Evolutionary conservation across 2,113 vertebrate genomes (phyloP).

Genomic region (Perca schrenkii): DNA sequence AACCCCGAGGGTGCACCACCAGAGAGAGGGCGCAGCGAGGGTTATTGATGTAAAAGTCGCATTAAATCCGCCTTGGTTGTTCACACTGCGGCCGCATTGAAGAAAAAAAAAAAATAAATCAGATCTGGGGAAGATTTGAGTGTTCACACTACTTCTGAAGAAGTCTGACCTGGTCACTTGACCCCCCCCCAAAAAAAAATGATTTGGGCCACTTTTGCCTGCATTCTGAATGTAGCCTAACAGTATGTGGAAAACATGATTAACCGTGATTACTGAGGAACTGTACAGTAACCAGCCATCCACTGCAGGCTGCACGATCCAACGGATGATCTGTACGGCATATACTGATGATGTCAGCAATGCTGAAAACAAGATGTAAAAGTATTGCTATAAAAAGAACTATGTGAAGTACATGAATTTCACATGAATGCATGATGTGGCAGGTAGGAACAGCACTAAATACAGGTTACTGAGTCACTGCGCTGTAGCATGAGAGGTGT

Average conservation of each 20-base stretch:
- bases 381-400: conserved; percentile 46
- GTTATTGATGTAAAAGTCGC: too few species aligned
- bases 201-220: too few species aligned
- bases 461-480: background rate
- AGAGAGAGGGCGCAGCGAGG: too few species aligned
- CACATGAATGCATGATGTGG: conserved; percentile 22
- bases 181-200: too few species aligned
- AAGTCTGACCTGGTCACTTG: too few species aligned
- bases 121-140: too few species aligned
- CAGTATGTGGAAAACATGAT: too few species aligned
- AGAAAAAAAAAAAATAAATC: too few species aligned
- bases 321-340: background rate
- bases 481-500: background rate
- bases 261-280: background rate
- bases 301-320: background rate
- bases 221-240: background rate
- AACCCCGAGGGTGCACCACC: too few species aligned
- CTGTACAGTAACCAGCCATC: background rate
- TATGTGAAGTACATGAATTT: conserved; percentile 6
- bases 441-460: background rate
- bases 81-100: too few species aligned
- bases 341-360: background rate
- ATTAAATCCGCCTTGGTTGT: too few species aligned
- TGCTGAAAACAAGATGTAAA: background rate
- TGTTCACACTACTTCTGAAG: too few species aligned